phyloP scores from a whole-genome alignment of 1,140 invertebrate genomes.

The Hydropsyche tenuis region DNA sequence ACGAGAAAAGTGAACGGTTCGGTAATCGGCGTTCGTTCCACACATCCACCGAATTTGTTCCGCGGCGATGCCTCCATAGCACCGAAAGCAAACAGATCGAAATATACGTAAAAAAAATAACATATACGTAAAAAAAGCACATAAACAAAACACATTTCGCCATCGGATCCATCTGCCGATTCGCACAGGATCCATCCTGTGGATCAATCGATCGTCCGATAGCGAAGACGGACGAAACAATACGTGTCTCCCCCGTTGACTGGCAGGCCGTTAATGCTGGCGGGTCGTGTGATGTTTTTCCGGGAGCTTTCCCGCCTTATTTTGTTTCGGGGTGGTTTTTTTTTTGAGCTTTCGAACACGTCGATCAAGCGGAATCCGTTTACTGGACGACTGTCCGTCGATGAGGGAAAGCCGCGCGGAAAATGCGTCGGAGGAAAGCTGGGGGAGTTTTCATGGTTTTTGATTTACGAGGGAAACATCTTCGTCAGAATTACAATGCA shows the following conservation, averaged over 20 bases:
- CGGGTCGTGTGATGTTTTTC: not conserved
- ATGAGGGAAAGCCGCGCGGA: not conserved
- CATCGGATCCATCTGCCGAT: too few species aligned
- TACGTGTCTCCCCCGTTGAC: constrained; percentile 40
- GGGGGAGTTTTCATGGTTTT: not conserved
- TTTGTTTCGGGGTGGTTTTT: not conserved
- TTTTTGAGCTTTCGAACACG: constrained; percentile 40
- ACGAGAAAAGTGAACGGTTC: not conserved
- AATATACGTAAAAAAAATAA: too few species aligned
- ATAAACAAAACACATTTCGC: too few species aligned
- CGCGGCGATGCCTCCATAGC: not conserved
- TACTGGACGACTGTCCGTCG: not conserved
- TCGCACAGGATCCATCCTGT: not conserved
- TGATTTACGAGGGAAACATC: constrained; percentile 5
- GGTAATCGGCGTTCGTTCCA: constrained; percentile 5
- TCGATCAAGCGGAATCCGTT: constrained; percentile 41
- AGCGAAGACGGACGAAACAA: constrained; percentile 38
- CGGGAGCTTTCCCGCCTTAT: not conserved
- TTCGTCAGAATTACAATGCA: constrained; percentile 3
- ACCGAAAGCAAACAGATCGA: too few species aligned
- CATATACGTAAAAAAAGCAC: too few species aligned
- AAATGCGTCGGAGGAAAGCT: too few species aligned
- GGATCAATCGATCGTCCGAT: constrained; percentile 14
- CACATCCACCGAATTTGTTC: constrained; percentile 8
- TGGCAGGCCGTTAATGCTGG: constrained; percentile 45